Conservation (phyloP, 2,113 vertebrate species). For the Mellivora capensis region DNA sequence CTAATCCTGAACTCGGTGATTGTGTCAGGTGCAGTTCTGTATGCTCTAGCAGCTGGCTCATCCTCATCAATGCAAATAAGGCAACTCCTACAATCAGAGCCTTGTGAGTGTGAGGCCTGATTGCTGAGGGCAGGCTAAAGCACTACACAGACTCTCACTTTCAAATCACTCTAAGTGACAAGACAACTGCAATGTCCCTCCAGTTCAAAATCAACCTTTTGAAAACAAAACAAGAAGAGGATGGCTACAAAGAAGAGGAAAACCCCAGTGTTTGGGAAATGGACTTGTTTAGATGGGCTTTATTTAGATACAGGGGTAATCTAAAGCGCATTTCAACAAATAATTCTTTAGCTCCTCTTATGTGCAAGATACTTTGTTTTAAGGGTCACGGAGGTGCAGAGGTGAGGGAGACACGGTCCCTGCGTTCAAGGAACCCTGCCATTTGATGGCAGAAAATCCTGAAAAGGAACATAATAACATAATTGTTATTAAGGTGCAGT, state of each 20-base stretch:
- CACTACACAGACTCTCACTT: constrained; percentile 79
- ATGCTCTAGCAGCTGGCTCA: constrained; percentile 84
- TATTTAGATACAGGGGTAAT: constrained; percentile 59
- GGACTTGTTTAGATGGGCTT: constrained; percentile 45
- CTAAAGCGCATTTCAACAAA: constrained; percentile 61
- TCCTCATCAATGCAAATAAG: constrained; percentile 92
- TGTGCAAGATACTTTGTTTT: constrained; percentile 57
- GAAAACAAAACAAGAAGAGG: constrained; percentile 66
- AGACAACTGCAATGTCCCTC: constrained; percentile 66
- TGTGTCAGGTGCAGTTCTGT: constrained; percentile 84
- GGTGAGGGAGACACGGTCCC: background rate
- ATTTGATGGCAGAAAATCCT: constrained; percentile 52
- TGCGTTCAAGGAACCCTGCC: constrained; percentile 8
- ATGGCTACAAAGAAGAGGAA: constrained; percentile 25
- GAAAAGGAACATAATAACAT: constrained; percentile 25
- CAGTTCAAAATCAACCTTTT: constrained; percentile 55
- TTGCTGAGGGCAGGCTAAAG: constrained; percentile 82
- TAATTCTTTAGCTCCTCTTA: constrained; percentile 49
- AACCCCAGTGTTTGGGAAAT: constrained; percentile 35
- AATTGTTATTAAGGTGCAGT: constrained; percentile 2
- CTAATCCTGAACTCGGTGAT: constrained; percentile 81
- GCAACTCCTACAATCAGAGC: constrained; percentile 85
- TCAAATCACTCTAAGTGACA: constrained; percentile 83
- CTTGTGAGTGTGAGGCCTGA: constrained; percentile 82
- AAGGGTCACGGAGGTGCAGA: constrained; percentile 3